Evolutionary conservation across 2,113 vertebrate species (phyloP).

Genomic region (Coptodon bakossiorum): DNA sequence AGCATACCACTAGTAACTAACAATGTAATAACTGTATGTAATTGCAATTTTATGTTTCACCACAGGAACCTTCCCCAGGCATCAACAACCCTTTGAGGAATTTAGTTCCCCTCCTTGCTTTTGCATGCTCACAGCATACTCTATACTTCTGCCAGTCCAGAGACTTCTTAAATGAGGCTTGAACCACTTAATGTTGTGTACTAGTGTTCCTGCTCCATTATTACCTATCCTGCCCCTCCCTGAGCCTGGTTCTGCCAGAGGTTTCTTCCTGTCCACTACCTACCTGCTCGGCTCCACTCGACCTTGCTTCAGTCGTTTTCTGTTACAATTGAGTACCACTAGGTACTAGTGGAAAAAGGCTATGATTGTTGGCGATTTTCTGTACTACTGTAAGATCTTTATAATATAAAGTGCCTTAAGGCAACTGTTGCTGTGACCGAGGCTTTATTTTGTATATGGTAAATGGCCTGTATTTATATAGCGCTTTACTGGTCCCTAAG

Average conservation of each 20-base stretch:
- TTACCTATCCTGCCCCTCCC: not conserved
- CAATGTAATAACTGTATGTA: not conserved
- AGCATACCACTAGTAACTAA: not conserved
- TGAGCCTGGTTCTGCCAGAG: not conserved
- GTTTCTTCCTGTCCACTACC: not conserved
- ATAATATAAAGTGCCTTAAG: not conserved
- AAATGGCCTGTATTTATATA: too few species aligned
- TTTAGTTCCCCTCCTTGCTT: not conserved
- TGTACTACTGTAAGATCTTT: not conserved
- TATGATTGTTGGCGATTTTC: fast-evolving
- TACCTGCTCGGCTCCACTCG: not conserved
- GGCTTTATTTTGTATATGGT: not conserved
- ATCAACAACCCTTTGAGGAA: not conserved
- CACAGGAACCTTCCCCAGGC: not conserved
- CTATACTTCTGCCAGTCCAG: not conserved
- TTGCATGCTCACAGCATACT: not conserved
- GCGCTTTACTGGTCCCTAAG: too few species aligned
- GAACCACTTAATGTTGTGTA: not conserved
- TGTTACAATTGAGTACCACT: not conserved
- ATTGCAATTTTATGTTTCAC: not conserved
- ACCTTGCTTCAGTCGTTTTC: fast-evolving
- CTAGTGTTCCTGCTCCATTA: not conserved
- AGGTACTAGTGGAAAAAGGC: not conserved
- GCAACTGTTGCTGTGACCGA: not conserved
- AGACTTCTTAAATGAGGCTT: not conserved